Conservation (phyloP, 2,797 vertebrate genomes). For the Smutsia gigantea region DNA sequence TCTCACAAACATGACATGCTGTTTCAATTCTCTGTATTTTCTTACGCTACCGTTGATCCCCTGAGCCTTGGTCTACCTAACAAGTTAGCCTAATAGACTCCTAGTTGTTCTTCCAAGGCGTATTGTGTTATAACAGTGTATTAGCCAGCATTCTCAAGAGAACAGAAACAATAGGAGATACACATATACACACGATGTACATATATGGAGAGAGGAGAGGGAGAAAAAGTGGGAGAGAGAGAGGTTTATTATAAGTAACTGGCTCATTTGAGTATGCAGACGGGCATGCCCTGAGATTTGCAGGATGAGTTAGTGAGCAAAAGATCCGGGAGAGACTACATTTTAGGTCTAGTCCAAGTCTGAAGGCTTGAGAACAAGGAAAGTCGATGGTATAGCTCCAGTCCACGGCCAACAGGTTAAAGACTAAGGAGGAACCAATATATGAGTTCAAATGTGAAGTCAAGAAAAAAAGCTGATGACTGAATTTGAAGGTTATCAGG, state of each 20-base stretch:
- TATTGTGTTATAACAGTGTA: neutral
- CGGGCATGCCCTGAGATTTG: neutral
- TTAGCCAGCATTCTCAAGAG: neutral
- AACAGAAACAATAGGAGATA: neutral
- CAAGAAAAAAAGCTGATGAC: neutral
- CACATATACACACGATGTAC: no score
- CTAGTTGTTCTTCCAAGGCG: neutral
- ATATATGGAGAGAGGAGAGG: neutral
- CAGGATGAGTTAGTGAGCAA: accelerated
- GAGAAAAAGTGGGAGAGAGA: neutral
- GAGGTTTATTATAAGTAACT: neutral
- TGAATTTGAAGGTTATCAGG: neutral
- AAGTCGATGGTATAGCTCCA: accelerated
- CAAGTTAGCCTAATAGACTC: neutral
- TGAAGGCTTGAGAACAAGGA: neutral
- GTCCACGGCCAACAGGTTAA: accelerated
- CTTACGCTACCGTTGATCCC: neutral
- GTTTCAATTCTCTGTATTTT: neutral
- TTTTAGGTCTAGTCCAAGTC: neutral
- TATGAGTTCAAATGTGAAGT: neutral
- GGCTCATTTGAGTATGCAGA: accelerated
- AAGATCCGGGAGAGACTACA: neutral
- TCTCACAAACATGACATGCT: neutral
- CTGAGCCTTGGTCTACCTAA: neutral
- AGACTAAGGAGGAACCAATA: neutral